phyloP scores from a whole-genome alignment of 35 echinoderm and acorn worm species.

The Stichopus chloronotus region DNA sequence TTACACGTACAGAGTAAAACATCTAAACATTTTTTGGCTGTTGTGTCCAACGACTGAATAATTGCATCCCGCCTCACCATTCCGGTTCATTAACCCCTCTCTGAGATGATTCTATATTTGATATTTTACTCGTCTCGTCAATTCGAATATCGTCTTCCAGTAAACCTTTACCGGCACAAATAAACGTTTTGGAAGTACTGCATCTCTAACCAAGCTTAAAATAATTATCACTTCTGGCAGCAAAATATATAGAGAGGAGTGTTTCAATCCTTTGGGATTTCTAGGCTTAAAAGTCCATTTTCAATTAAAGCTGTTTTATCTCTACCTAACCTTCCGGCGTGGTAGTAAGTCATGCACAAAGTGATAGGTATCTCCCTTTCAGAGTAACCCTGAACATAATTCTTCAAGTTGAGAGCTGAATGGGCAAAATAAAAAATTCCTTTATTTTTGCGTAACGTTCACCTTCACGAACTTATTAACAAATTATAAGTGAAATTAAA shows the following conservation, averaged over 20 bases:
- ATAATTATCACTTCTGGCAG: neutral
- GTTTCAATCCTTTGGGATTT: neutral
- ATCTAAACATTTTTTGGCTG: neutral
- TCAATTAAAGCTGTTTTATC: neutral
- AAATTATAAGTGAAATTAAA: too few relatives aligned
- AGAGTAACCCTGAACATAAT: too few relatives aligned
- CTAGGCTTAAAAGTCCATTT: neutral
- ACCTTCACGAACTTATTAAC: too few relatives aligned
- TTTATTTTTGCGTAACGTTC: too few relatives aligned
- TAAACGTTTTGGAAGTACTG: slow-evolving; percentile 1
- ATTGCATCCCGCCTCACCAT: slow-evolving; percentile 3
- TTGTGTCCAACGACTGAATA: neutral
- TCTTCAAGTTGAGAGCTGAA: too few relatives aligned
- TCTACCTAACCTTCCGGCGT: neutral
- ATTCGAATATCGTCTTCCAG: neutral
- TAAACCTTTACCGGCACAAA: neutral
- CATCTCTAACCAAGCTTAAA: slow-evolving; percentile 10
- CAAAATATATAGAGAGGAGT: neutral
- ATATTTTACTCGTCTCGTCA: slow-evolving; percentile 3
- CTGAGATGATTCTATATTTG: neutral
- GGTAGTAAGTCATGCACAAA: neutral
- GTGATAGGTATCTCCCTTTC: too few relatives aligned
- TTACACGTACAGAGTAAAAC: neutral
- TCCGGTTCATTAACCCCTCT: neutral
- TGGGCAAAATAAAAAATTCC: too few relatives aligned